These are phyloP conservation scores for Mus pahari DNA, from an alignment of 2,113 vertebrate genomes.

Conservation along the genomic window DNA sequence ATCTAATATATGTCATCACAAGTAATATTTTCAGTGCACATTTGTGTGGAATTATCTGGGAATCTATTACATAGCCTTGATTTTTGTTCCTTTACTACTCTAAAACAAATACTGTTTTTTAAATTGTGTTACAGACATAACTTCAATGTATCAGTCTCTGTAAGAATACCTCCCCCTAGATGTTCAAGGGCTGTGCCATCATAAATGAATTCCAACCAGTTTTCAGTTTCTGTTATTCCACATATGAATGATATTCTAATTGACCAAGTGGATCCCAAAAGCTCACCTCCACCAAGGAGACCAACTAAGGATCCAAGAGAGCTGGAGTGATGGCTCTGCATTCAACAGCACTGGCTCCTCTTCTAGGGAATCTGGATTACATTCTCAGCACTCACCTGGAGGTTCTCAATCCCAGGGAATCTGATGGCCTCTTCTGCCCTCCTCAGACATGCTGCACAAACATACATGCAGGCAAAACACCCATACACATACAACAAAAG, in stretches of 20 bases:
- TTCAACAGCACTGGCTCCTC: not conserved
- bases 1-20: not conserved
- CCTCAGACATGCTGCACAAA: not conserved
- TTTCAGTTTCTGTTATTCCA: not conserved
- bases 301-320: not conserved
- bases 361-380: not conserved
- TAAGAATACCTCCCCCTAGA: no score
- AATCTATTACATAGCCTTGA: not conserved
- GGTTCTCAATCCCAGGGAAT: not conserved
- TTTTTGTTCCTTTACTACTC: conserved; percentile 24
- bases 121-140: not conserved
- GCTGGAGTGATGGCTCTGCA: not conserved
- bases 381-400: not conserved
- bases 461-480: not conserved
- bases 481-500: not conserved
- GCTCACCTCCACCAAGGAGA: not conserved
- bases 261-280: not conserved
- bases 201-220: not conserved
- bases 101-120: conserved; percentile 14
- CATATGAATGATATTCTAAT: not conserved
- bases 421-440: not conserved
- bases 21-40: not conserved
- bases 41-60: not conserved
- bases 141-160: not conserved
- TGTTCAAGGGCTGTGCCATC: not conserved